Base-by-base conservation (phyloP, 2,888 invertebrate genomes). In the Augiades crinisus region DNA sequence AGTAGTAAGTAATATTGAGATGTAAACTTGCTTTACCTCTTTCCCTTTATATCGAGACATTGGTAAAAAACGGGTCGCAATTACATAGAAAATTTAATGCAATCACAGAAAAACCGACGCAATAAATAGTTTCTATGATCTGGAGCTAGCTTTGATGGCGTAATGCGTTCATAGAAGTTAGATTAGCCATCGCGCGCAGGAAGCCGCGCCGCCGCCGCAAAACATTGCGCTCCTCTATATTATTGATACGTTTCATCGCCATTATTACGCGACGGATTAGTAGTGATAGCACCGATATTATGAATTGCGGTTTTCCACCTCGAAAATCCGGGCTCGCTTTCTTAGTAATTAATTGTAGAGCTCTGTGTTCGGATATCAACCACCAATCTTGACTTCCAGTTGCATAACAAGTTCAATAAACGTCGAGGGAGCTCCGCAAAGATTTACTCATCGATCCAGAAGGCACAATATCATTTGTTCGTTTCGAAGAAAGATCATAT, bases 401-500 rank as follows among this genome's bases (percentile, higher is more conserved):
- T n/a, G 1, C 10, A 10, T 27, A 27, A 10, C 3, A 1, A 10
- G 1, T 27, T 27, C 27, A n/a, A n/a, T n/a, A n/a, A n/a, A n/a
- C n/a, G n/a, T 10, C 6, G 10, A 10, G 27, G 3, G 27, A 27
- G 27, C 10, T 5, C 10, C 3, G n/a, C 10, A 12, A 30, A 30
- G 10, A 12, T n/a, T 5, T 12, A 3, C 12, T 2, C 12, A 17
- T n/a, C 14, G 14, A 13, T 24, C 21, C 37, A 21, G 17, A 19
- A 38, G 19, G 5, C 21, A 38, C n/a, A 47, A 19, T 5, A 10
- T 40, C 4, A 43, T 3, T 13, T 7, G 13, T 14, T 19, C 14
- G 38, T 16, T 47, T 47, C 47, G 40, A 30, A 5, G 47, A 40
- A 47, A 31, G 31, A 36, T 30, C 30, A 21, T 43, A 43, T 13